These are phyloP conservation scores for Leptopilina boulardi DNA, from an alignment of 1,140 invertebrate species.

Conservation along the genomic window DNA sequence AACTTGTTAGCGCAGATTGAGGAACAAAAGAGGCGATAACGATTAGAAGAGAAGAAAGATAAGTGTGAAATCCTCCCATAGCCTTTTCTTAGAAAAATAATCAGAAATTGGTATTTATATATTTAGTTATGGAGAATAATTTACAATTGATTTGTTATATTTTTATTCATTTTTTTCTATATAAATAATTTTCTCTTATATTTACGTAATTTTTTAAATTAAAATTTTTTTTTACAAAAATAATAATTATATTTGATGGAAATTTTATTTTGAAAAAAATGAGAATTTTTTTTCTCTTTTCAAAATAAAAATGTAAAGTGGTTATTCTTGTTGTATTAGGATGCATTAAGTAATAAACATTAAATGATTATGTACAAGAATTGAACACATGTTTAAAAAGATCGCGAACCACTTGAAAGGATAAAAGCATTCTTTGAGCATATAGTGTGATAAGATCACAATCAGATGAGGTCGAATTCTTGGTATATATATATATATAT, in stretches of 20 bases:
- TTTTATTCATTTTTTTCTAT: too few relatives aligned
- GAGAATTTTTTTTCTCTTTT: not conserved
- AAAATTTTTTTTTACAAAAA: not conserved
- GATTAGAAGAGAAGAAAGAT: not conserved
- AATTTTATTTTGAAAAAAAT: not conserved
- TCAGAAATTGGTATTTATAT: not conserved
- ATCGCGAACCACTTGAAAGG: slow-evolving; percentile 8
- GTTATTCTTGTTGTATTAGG: slow-evolving; percentile 22
- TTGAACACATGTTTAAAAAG: slow-evolving; percentile 15
- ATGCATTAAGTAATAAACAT: slow-evolving; percentile 12
- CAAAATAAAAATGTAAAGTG: not conserved
- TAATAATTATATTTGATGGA: not conserved
- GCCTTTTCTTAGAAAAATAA: not conserved
- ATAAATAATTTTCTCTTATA: too few relatives aligned
- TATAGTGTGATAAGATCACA: slow-evolving; percentile 33
- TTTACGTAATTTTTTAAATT: too few relatives aligned
- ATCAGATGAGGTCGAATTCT: slow-evolving; percentile 16
- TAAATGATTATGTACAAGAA: slow-evolving; percentile 8
- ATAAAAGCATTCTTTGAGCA: slow-evolving; percentile 20
- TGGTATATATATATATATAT: too few relatives aligned
- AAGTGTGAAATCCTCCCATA: not conserved
- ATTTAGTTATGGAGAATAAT: too few relatives aligned
- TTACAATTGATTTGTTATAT: not conserved
- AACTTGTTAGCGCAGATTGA: slow-evolving; percentile 23
- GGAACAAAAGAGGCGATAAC: slow-evolving; percentile 28